These are phyloP conservation scores for Drosophila colorata DNA, from an alignment of 2,888 invertebrate genomes.

Conservation along the genomic window DNA sequence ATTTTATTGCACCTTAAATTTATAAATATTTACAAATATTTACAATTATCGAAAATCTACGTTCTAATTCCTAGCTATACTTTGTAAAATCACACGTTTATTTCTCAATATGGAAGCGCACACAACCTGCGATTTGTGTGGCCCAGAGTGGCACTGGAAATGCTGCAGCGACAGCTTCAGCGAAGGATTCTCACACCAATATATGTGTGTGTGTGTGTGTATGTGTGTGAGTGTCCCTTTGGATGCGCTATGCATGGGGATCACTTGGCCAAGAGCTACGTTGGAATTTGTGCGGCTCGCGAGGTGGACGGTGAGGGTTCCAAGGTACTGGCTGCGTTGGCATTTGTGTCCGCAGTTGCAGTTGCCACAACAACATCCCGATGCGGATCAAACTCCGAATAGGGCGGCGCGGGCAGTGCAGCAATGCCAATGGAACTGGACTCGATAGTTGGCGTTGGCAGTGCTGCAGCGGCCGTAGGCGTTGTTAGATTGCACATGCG, in stretches of 20 bases:
- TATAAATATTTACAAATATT: slow-evolving; percentile 64
- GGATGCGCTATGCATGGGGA: slow-evolving; percentile 30
- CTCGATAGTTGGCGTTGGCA: slow-evolving; percentile 30
- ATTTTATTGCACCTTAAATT: slow-evolving; percentile 57
- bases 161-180: slow-evolving; percentile 28
- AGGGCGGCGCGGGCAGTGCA: slow-evolving; percentile 72
- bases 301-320: slow-evolving; percentile 69
- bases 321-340: slow-evolving; percentile 21
- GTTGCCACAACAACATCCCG: background rate
- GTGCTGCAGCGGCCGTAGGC: slow-evolving; percentile 45
- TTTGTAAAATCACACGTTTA: slow-evolving; percentile 70
- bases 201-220: slow-evolving; percentile 10
- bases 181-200: slow-evolving; percentile 9
- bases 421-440: slow-evolving; percentile 57
- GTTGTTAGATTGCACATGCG: slow-evolving; percentile 73
- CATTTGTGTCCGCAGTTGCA: background rate
- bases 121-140: slow-evolving; percentile 57
- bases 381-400: slow-evolving; percentile 62
- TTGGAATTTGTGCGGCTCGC: slow-evolving; percentile 58
- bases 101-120: slow-evolving; percentile 53
- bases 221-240: slow-evolving; percentile 26
- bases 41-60: slow-evolving; percentile 61
- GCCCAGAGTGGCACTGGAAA: slow-evolving; percentile 63
- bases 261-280: slow-evolving; percentile 30
- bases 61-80: slow-evolving; percentile 53